A percentile compares a stretch with the other conserved stretches of the same genome.
These are phyloP conservation scores for Alsophila aescularia DNA, from an alignment of 2,888 invertebrate genomes.

Conservation along the genomic window DNA sequence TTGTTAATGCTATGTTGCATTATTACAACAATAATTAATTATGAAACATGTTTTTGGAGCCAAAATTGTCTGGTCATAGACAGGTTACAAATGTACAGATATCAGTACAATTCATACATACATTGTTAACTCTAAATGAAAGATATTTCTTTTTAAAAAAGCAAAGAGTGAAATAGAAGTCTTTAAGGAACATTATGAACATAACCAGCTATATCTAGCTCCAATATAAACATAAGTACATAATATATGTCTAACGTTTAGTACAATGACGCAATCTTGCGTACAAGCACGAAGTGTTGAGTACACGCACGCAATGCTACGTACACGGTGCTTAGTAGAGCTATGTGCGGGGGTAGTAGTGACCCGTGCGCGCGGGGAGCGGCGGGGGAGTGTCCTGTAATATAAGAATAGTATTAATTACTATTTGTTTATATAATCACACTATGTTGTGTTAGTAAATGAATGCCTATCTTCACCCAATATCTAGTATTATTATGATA, in stretches of 20 bases:
- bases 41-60: not conserved
- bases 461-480: too few species aligned
- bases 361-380: slow-evolving; percentile 77
- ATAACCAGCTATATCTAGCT: slow-evolving; percentile 6
- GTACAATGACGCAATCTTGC: not conserved
- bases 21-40: not conserved
- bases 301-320: not conserved
- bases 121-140: not conserved
- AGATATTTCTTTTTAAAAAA: not conserved
- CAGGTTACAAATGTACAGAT: not conserved
- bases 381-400: slow-evolving; percentile 78
- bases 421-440: too few species aligned
- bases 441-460: too few species aligned
- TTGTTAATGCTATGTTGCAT: not conserved
- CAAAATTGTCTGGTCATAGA: not conserved
- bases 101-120: not conserved
- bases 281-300: not conserved
- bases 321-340: slow-evolving; percentile 34
- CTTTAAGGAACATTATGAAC: not conserved
- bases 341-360: slow-evolving; percentile 79
- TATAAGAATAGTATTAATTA: slow-evolving; percentile 14
- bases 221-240: slow-evolving; percentile 7
- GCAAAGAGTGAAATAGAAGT: not conserved
- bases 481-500: too few species aligned
- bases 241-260: not conserved